A percentile compares a stretch with the other conserved stretches of the same genome.
Evolutionary conservation across 2,888 invertebrate species (phyloP).

Genomic region (Lasioglossum morio): DNA sequence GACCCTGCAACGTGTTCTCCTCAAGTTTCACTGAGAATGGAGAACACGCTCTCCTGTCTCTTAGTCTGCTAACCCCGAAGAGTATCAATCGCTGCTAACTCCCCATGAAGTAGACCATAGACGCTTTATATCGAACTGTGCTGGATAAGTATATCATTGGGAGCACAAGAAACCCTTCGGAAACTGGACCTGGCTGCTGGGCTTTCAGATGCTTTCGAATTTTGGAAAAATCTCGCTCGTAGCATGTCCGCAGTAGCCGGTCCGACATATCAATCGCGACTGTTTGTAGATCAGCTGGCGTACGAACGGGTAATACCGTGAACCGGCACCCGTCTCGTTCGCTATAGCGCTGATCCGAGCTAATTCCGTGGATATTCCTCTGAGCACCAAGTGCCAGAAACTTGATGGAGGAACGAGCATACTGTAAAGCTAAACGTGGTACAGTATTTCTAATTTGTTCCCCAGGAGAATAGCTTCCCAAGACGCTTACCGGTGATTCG

Average conservation of each 20-base stretch:
- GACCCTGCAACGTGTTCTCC: constrained; percentile 5
- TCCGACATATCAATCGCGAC: no score
- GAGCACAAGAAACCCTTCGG: not conserved
- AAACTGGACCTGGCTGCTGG: not conserved
- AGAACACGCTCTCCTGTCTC: not conserved
- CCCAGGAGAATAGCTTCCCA: not conserved
- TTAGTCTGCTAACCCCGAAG: not conserved
- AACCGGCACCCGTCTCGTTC: constrained; percentile 36
- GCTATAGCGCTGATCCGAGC: not conserved
- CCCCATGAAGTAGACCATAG: not conserved
- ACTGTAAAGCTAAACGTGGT: constrained; percentile 67
- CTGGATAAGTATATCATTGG: not conserved
- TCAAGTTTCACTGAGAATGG: constrained; percentile 8
- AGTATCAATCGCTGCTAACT: not conserved
- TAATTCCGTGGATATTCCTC: not conserved
- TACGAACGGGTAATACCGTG: constrained; percentile 39
- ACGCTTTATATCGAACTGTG: constrained; percentile 2
- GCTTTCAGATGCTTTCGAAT: not conserved
- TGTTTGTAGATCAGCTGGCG: not conserved
- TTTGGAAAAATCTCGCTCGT: not conserved
- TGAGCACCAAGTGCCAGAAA: not conserved
- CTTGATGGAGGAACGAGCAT: constrained; percentile 29
- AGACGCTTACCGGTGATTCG: not conserved
- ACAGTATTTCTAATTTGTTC: constrained; percentile 59
- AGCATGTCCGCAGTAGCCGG: constrained; percentile 23